Base-by-base conservation (phyloP, 2,797 vertebrate genomes). In the Alauda arvensis region DNA sequence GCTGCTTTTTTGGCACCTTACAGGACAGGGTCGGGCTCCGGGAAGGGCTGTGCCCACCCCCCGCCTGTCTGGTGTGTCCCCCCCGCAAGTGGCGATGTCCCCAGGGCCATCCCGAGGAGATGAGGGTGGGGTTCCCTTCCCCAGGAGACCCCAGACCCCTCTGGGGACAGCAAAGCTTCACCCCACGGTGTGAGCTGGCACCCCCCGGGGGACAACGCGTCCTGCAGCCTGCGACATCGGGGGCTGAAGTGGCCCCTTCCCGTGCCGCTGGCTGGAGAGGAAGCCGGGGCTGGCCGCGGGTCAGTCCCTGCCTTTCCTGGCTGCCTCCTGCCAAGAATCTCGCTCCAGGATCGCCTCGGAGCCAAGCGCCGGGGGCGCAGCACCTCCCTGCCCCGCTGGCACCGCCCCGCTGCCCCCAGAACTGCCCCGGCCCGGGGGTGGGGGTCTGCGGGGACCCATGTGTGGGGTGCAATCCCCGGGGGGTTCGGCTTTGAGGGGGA, bases 231-330 rank as follows among this genome's bases (percentile, higher is more conserved):
- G 45, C 5, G 2, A 10, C 21, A 6, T 4, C 1, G 45, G 31
- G 56, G 65, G 8, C 5, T 0, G 3, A 8, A 24, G 37, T 2
- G 81, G 86, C 37, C 71, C 24, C 84, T 72, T 88, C 57, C 67
- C 10, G 6, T 3, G 3, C 67, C 1, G 8, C 71, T 39, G 87
- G 18, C 85, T 3, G 18, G 1, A 23, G 74, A 91, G 92, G 94
- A 91, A 94, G 76, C 82, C 13, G 2, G 34, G 37, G 62, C 13
- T 21, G 18, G 3, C 20, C 2, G 8, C 76, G 16, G 90, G 26
- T 85, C 84, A 1, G 67, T 71, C 74, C 82, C 93, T 68, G 85
- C 88, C 67, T 83, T 93, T 94, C 93, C 91, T 91, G 91, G 68
- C 61, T 24, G 34, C 31, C 5, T 70, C 46, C 67, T 4, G 45